These are phyloP conservation scores for Bhutanitis thaidina DNA, from an alignment of 2,888 invertebrate species.

Conservation along the genomic window DNA sequence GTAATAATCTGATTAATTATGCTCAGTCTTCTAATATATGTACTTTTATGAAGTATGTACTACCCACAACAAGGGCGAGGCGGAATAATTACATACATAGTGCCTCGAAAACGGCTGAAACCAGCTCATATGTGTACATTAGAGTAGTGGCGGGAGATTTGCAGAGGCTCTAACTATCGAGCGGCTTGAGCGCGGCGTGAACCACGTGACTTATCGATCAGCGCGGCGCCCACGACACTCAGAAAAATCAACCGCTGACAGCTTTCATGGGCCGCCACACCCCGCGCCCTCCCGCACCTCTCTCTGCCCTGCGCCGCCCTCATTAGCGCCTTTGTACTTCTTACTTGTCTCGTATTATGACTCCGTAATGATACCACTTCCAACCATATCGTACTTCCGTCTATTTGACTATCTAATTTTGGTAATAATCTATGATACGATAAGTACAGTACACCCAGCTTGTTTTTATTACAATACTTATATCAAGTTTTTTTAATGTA, in stretches of 20 bases:
- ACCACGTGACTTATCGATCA: conserved; percentile 79
- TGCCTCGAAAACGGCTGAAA: conserved; percentile 29
- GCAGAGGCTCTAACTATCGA: conserved; percentile 58
- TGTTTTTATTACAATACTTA: too few relatives aligned
- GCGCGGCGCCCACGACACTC: conserved; percentile 75
- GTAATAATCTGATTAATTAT: too few relatives aligned
- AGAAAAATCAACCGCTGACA: conserved; percentile 80
- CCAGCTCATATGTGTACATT: conserved; percentile 31
- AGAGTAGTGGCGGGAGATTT: conserved; percentile 67
- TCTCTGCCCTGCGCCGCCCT: conserved; percentile 49
- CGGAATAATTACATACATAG: conserved; percentile 22
- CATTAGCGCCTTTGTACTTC: conserved; percentile 78
- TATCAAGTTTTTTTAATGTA: too few relatives aligned
- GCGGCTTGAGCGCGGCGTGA: conserved; percentile 50
- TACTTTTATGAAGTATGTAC: too few relatives aligned
- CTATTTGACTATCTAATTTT: conserved; percentile 28
- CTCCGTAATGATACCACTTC: conserved; percentile 69
- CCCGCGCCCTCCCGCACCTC: conserved; percentile 30
- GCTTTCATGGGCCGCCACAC: conserved; percentile 68
- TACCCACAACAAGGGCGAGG: neutral
- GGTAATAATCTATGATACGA: conserved; percentile 22
- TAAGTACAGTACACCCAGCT: too few relatives aligned
- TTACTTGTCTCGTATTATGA: conserved; percentile 74
- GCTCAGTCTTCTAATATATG: too few relatives aligned
- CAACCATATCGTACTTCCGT: conserved; percentile 50